Evolutionary conservation across 2,113 vertebrate species (phyloP), one percentile per base, ranked within the genome.

Genomic region (Antechinus stuartii): DNA sequence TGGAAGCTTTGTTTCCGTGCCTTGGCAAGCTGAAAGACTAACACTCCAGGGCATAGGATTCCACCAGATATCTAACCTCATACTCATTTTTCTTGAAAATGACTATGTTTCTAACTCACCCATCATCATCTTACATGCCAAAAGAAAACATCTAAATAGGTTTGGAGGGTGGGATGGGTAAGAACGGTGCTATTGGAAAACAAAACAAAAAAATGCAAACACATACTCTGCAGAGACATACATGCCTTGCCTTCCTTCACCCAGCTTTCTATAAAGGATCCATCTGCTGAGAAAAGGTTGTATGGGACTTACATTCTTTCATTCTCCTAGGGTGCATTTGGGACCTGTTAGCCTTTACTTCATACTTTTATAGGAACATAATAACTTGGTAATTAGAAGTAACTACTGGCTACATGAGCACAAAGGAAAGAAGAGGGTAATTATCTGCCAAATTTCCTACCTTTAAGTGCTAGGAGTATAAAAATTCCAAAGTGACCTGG

Each of bases 361-460:
- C 90, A 0, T 8, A 90, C 54, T 96, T 94, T 94, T 8, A 54
- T 5, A 68, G 27, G 50, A 95, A 26, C 54, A 1, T 84, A 35
- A 57, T 92, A 61, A 94, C 52, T 49, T 0, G 56, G 92, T 94
- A 96, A 96, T 91, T 54, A 25, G 96, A 12, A 55, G 35, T 27
- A 89, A 94, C 94, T 96, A 49, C 2, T 0, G 91, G 97, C 93
- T 94, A 84, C 0, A 42, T 95, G 92, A 97, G 61, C 94, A 54
- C 76, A 97, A 97, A 68, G 96, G 90, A 98, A 97, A 97, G 97
- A 90, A 96, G 94, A 98, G 95, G 95, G 95, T 91, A 91, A 22
- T 14, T 95, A 90, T 96, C 95, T 94, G 94, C 96, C 96, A 96
- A 90, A 96, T 94, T 89, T 93, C 94, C 95, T 97, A 94, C 91